Evolutionary conservation across 2,888 invertebrate species (phyloP), one percentile per base, ranked within the genome.

Genomic region (Eudemis profundana): DNA sequence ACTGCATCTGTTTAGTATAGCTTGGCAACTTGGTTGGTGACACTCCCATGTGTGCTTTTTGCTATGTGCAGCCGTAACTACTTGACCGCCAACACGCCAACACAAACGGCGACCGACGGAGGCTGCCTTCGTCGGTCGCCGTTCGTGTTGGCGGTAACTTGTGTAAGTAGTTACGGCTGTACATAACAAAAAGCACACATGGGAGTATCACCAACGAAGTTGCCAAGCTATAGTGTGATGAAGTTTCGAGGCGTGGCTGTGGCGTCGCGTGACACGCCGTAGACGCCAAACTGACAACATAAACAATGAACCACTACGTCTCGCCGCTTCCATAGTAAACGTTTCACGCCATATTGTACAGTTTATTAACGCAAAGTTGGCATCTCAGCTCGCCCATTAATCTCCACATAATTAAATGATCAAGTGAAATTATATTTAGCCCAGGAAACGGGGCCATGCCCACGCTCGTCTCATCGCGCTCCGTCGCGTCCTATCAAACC

Each of bases 371-470:
- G 83, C 79, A 73, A 83, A 86, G 86, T 86, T 87, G 87, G 86
- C 89, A 85, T 88, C 84, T 78, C 79, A 81, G 77, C 80, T 81
- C 78, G 81, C 80, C 85, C 84, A 90, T 91, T 90, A 88, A 91
- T 91, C 90, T 90, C 86, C 85, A 90, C 89, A 90, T 90, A 91
- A 90, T 90, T 89, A 91, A 89, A 91, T 89, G 90, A 90, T 90
- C 90, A 90, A 91, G 89, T 86, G 85, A 91, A 87, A 86, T 86
- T 91, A 90, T 90, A 90, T 91, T 89, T 91, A 90, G 90, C 88
- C 72, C 79, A 83, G 85, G 84, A 89, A 91, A 90, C 79, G 87
- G 82, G 90, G 88, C 83, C 89, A 86, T 78, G 80, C 81, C 83
- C 81, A 83, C 84, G 81, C 77, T 69, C 71, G 77, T 77, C 79